Base-by-base conservation (phyloP, 2,113 vertebrate genomes). In the Mormyrus lacerda region DNA sequence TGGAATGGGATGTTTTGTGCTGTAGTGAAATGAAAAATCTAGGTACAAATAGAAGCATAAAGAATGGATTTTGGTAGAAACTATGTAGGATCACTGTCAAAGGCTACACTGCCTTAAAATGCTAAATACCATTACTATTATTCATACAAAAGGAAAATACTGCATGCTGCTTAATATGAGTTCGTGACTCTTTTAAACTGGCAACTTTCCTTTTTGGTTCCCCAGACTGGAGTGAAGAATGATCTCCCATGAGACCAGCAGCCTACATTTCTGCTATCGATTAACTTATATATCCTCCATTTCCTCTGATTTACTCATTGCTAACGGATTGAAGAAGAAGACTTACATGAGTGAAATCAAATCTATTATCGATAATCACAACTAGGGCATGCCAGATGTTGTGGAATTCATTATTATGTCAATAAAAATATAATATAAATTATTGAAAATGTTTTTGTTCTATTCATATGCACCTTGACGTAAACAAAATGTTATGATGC, bases 191-290 rank as follows among this genome's bases (percentile, higher is more conserved):
- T 95, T 88, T 93, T 91, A 92, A 94, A 91, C 92, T 93, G 94
- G 87, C 92, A 89, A 90, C 91, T 91, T 53, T 91, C 91, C 89
- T 89, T 93, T 92, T 92, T 90, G 87, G 91, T 94, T 95, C 95
- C 94, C 92, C 93, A 92, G 92, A 93, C 92, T 91, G 92, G 93
- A 92, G 89, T 69, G 89, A 91, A 93, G 94, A 92, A 93, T 92
- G 93, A 94, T 91, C 94, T 94, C 95, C 94, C 95, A 92, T 93
- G 95, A 94, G 95, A 95, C 94, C 91, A 89, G 94, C 95, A 95
- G 95, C 95, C 95, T 95, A 91, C 94, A 94, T 94, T 95, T 94
- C 93, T 92, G 93, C 95, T 94, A 93, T 93, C 95, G 94, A 94
- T 93, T 94, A 92, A 90, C 91, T 91, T 92, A 94, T 92, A 93